phyloP scores from a whole-genome alignment of 1,140 invertebrate genomes.

The Aethina tumida region DNA sequence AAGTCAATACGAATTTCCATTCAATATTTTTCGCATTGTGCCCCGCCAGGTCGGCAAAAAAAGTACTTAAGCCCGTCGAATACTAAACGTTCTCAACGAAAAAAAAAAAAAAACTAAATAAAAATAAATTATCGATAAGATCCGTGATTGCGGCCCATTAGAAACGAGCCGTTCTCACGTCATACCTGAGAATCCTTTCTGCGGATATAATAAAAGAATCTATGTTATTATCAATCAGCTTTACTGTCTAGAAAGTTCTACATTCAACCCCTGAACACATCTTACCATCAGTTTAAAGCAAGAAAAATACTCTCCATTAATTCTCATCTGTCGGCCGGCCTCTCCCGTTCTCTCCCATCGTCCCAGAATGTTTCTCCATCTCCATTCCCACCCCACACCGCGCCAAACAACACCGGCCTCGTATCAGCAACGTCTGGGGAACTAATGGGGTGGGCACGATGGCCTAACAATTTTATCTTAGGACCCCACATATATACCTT shows the following conservation, averaged over 20 bases:
- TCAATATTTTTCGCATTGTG: no score
- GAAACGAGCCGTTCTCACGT: no score
- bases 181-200: conserved; percentile 8
- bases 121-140: no score
- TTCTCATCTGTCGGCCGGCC: conserved; percentile 26
- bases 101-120: no score
- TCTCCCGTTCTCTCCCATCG: no score
- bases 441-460: conserved; percentile 8
- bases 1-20: no score
- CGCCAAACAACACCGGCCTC: not conserved
- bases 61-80: no score
- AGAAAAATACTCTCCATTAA: conserved; percentile 30
- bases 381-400: conserved; percentile 7
- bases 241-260: conserved; percentile 12
- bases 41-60: no score
- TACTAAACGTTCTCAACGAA: no score
- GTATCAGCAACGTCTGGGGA: conserved; percentile 10
- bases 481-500: no score
- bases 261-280: conserved; percentile 21
- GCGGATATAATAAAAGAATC: conserved; percentile 8
- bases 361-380: conserved; percentile 11
- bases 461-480: conserved; percentile 10
- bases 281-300: conserved; percentile 28
- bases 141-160: no score
- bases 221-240: conserved; percentile 17